These are phyloP conservation scores for Ypsolopha scabrella DNA, from an alignment of 2,888 invertebrate genomes.

Conservation along the genomic window DNA sequence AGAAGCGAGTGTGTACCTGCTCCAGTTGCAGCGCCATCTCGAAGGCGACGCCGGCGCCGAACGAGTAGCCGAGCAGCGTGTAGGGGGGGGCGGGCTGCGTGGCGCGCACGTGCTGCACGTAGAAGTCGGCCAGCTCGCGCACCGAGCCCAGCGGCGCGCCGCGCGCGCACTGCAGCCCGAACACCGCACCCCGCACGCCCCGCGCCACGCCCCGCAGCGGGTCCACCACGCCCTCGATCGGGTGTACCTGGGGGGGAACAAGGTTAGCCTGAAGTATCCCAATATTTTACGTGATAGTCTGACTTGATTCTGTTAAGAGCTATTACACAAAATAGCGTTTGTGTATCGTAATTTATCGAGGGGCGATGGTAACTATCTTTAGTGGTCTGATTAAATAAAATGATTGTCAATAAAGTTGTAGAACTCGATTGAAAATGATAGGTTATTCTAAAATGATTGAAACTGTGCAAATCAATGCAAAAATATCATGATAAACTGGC, in stretches of 20 bases:
- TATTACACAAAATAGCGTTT: too few relatives aligned
- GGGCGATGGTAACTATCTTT: too few relatives aligned
- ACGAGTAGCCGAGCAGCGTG: slow-evolving; percentile 93
- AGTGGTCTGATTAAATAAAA: too few relatives aligned
- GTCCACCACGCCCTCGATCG: slow-evolving; percentile 89
- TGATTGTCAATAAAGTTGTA: too few relatives aligned
- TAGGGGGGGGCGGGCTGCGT: slow-evolving; percentile 88
- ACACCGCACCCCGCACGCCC: slow-evolving; percentile 80
- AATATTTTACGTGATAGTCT: too few relatives aligned
- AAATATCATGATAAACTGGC: too few relatives aligned
- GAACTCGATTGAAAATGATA: too few relatives aligned
- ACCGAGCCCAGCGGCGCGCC: slow-evolving; percentile 81
- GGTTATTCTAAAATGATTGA: too few relatives aligned
- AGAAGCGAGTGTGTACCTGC: slow-evolving; percentile 27
- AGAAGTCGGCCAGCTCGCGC: slow-evolving; percentile 77
- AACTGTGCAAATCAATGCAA: too few relatives aligned
- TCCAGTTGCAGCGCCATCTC: slow-evolving; percentile 94
- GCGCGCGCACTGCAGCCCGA: slow-evolving; percentile 90
- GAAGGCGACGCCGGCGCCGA: slow-evolving; percentile 94
- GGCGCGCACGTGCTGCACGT: slow-evolving; percentile 78
- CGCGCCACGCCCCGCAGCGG: slow-evolving; percentile 79
- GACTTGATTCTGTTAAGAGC: too few relatives aligned
- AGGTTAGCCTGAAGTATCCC: too few relatives aligned
- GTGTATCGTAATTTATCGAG: too few relatives aligned
- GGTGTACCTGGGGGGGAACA: slow-evolving; percentile 70